These are phyloP conservation scores for Tetramorium parvispinum DNA, from an alignment of 1,140 invertebrate species.

Conservation along the genomic window DNA sequence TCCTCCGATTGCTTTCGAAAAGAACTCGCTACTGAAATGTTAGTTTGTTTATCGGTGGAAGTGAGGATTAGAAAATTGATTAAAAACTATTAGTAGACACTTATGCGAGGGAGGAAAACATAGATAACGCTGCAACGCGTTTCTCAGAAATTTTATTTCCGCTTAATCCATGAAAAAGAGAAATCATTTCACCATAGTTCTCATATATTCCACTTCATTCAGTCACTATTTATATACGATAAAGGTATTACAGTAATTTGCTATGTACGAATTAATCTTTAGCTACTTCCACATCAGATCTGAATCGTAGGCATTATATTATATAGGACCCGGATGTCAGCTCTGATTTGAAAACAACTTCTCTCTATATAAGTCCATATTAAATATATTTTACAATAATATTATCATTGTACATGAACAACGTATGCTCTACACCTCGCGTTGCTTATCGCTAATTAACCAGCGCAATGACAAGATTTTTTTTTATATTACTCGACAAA, in stretches of 20 bases:
- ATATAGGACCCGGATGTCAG: slow-evolving; percentile 63
- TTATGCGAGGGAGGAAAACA: slow-evolving; percentile 68
- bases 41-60: slow-evolving; percentile 20
- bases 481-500: slow-evolving; percentile 26
- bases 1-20: neutral
- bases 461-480: slow-evolving; percentile 69
- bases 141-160: slow-evolving; percentile 77
- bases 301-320: slow-evolving; percentile 63
- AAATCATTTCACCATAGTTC: slow-evolving; percentile 75
- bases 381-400: slow-evolving; percentile 86
- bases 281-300: slow-evolving; percentile 78
- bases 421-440: slow-evolving; percentile 82
- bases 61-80: slow-evolving; percentile 19
- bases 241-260: slow-evolving; percentile 80
- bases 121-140: slow-evolving; percentile 62
- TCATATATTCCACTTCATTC: slow-evolving; percentile 80
- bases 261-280: slow-evolving; percentile 79
- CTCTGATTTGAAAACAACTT: slow-evolving; percentile 80
- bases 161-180: slow-evolving; percentile 73
- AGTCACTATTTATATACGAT: slow-evolving; percentile 79
- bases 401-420: slow-evolving; percentile 85
- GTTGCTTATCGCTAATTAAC: slow-evolving; percentile 74
- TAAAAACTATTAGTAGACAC: slow-evolving; percentile 58
- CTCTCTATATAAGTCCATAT: slow-evolving; percentile 82
- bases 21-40: neutral